Conservation (phyloP, 2,888 invertebrate genomes). For the Aspidiotus destructor region DNA sequence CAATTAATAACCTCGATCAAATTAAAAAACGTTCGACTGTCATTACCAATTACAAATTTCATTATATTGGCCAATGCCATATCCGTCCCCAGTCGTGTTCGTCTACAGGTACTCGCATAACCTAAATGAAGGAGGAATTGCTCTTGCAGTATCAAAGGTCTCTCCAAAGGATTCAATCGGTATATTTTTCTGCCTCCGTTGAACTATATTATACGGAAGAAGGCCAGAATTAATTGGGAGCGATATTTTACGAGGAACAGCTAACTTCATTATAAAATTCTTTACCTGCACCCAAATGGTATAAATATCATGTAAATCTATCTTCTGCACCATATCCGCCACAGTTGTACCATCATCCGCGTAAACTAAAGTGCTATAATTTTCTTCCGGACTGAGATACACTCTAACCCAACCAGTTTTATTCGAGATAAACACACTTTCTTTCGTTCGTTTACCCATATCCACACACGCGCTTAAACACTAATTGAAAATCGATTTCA, state of each 20-base stretch:
- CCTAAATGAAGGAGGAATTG: constrained; percentile 51
- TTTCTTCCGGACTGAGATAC: constrained; percentile 7
- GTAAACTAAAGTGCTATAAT: constrained; percentile 6
- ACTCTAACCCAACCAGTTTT: constrained; percentile 11
- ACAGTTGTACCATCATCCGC: not conserved
- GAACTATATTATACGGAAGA: constrained; percentile 38
- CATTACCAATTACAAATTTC: constrained; percentile 45
- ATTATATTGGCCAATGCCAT: constrained; percentile 54
- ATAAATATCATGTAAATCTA: not conserved
- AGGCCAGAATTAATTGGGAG: not conserved
- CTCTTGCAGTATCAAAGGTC: constrained; percentile 54
- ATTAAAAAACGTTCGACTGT: not conserved
- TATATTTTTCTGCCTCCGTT: constrained; percentile 52
- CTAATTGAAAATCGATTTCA: not conserved
- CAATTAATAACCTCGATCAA: not conserved
- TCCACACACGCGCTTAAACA: not conserved
- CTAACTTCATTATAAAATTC: too few species aligned
- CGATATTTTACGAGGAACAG: too few species aligned
- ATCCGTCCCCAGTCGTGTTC: constrained; percentile 55
- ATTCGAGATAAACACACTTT: not conserved
- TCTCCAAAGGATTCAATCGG: constrained; percentile 49
- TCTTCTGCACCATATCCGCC: not conserved
- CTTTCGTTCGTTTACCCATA: constrained; percentile 6
- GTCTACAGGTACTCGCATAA: constrained; percentile 51
- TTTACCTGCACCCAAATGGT: constrained; percentile 9